These are phyloP conservation scores for Notarius lentiginosus DNA, from an alignment of 2,113 vertebrate genomes.

Conservation along the genomic window DNA sequence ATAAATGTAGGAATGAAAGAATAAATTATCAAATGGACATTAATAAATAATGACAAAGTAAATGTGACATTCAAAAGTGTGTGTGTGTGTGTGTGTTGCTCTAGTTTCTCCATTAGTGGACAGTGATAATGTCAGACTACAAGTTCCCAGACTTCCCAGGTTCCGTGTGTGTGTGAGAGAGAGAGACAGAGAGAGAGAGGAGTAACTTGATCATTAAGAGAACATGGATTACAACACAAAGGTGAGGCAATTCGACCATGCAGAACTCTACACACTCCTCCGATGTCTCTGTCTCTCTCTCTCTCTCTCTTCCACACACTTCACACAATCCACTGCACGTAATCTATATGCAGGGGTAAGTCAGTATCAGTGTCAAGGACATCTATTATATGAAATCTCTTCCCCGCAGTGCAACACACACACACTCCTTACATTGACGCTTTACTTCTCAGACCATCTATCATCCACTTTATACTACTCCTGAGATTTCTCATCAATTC, in stretches of 20 bases:
- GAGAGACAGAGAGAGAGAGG: neutral
- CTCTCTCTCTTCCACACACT: neutral
- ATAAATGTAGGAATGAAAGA: conserved; percentile 23
- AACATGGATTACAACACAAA: conserved; percentile 38
- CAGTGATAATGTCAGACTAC: conserved; percentile 36
- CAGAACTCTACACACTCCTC: conserved; percentile 1
- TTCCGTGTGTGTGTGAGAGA: neutral
- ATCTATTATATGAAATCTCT: neutral
- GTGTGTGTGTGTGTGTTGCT: conserved; percentile 4
- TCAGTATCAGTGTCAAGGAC: conserved; percentile 43
- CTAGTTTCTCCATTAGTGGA: conserved; percentile 22
- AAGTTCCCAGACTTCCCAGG: conserved; percentile 20
- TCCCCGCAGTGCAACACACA: neutral
- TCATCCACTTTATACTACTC: conserved; percentile 4
- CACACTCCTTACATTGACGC: neutral
- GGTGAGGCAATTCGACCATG: conserved; percentile 22
- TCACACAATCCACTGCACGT: conserved; percentile 14
- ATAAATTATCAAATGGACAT: neutral
- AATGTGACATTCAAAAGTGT: neutral
- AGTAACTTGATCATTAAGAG: conserved; percentile 42
- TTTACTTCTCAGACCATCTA: neutral
- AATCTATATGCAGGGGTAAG: conserved; percentile 23
- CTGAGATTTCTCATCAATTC: conserved; percentile 28
- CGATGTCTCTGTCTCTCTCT: neutral
- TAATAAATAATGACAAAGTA: conserved; percentile 7